Evolutionary conservation across 2,888 invertebrate species (phyloP), one percentile per base, ranked within the genome.

Genomic region (Caenorhabditis sulstoni): DNA sequence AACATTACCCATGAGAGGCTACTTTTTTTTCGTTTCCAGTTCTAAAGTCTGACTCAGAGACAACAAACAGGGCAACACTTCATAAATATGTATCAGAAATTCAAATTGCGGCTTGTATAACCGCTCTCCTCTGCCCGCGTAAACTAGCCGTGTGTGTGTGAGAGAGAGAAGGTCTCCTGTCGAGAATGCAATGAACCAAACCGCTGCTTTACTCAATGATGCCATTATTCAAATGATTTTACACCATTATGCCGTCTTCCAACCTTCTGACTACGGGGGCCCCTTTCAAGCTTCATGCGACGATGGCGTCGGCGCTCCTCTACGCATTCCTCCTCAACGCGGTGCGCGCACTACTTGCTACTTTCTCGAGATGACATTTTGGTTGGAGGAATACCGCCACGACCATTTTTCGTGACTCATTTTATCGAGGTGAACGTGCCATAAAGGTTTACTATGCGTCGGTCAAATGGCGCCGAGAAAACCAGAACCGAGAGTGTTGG

Each of bases 211-310:
- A 64, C 71, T 73, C 64, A 73, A 73, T 73, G 73, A 73, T 52
- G 73, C 58, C 73, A 64, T 73, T 73, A 73, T 73, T 64, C 73
- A 73, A 73, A 64, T 73, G 73, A 73, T 73, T 73, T 73, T 73
- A 73, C 73, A 73, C 73, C 73, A 64, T 62, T 39, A 37, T 44
- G 45, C 23, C 22, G 57, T 41, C 37, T 61, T n/a, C 61, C 61
- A 70, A 62, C 71, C 7, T 29, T 29, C 7, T 7, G 29, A 29
- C n/a, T n/a, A n/a, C n/a, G 7, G 29, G 7, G 7, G 29, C 29
- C 29, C 73, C 64, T 73, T 73, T 52, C 73, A 73, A 73, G 71
- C 71, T 71, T 71, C 70, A 62, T n/a, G n/a, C n/a, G n/a, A n/a
- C n/a, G n/a, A n/a, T n/a, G n/a, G n/a, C n/a, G n/a, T n/a, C n/a